Conservation (phyloP, 2,797 vertebrate genomes). For the Crenichthys baileyi region DNA sequence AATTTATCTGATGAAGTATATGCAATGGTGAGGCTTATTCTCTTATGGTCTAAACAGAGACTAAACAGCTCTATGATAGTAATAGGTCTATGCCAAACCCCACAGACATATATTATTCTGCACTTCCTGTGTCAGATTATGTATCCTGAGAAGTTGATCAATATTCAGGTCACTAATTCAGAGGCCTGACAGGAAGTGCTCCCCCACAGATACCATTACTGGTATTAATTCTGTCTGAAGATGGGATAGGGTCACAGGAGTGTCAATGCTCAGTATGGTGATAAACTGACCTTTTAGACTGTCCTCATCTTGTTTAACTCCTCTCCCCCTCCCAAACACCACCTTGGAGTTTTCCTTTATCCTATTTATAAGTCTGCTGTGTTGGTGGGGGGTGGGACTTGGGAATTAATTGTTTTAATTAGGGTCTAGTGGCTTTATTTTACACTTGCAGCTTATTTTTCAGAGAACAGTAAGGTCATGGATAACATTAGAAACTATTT, state of each 20-base stretch:
- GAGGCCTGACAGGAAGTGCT: slow-evolving; percentile 66
- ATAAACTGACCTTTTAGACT: slow-evolving; percentile 71
- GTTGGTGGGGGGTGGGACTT: slow-evolving; percentile 52
- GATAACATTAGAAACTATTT: not conserved
- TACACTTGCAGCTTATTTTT: slow-evolving; percentile 14
- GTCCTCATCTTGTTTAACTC: slow-evolving; percentile 63
- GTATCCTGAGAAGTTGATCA: slow-evolving; percentile 53
- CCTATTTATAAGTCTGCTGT: slow-evolving; percentile 43
- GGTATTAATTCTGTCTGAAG: slow-evolving; percentile 70
- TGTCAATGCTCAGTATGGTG: slow-evolving; percentile 55
- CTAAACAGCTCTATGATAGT: not conserved
- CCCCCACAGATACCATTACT: slow-evolving; percentile 70
- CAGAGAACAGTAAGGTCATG: not conserved
- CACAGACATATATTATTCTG: slow-evolving; percentile 9
- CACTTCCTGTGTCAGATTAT: slow-evolving; percentile 7
- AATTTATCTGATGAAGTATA: not conserved
- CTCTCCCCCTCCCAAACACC: slow-evolving; percentile 13
- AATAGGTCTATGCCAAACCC: not conserved
- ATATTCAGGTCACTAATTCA: slow-evolving; percentile 63
- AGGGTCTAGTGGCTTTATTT: slow-evolving; percentile 32
- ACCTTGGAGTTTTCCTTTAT: slow-evolving; percentile 51
- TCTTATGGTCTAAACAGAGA: slow-evolving; percentile 5
- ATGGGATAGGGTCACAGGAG: slow-evolving; percentile 64
- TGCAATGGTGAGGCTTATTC: not conserved
- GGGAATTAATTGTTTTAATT: slow-evolving; percentile 43